These are phyloP conservation scores for Aphidius ervi DNA, from an alignment of 1,140 invertebrate genomes.

Conservation along the genomic window DNA sequence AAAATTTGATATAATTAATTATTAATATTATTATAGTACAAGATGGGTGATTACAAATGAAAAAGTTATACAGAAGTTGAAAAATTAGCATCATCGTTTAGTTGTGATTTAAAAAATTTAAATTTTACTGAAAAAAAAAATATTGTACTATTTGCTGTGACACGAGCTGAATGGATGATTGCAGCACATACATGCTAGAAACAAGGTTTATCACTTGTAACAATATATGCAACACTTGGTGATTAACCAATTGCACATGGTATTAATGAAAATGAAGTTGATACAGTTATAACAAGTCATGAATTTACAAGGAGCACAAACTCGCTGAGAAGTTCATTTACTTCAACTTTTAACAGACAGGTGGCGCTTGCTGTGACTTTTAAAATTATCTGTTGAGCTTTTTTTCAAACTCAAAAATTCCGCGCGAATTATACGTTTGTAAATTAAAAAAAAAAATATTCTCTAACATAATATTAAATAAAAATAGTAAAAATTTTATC, in stretches of 20 bases:
- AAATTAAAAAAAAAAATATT: too few species aligned
- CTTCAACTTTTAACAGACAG: too few species aligned
- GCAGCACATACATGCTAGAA: constrained; percentile 91
- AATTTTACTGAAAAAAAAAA: constrained; percentile 66
- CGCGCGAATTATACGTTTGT: too few species aligned
- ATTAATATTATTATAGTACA: constrained; percentile 74
- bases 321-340: too few species aligned
- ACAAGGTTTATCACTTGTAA: constrained; percentile 83
- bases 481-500: too few species aligned
- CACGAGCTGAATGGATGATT: constrained; percentile 94
- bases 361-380: too few species aligned
- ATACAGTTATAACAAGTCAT: constrained; percentile 82
- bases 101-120: constrained; percentile 68
- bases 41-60: constrained; percentile 93
- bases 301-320: constrained; percentile 55
- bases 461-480: too few species aligned
- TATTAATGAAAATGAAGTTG: constrained; percentile 94
- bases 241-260: constrained; percentile 94
- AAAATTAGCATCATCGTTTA: constrained; percentile 69
- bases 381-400: too few species aligned
- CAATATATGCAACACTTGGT: constrained; percentile 94
- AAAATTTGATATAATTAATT: not conserved
- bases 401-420: too few species aligned
- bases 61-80: constrained; percentile 79
- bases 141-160: constrained; percentile 94